These are phyloP conservation scores for Tragelaphus strepsiceros DNA, from an alignment of 2,113 vertebrate species.

Conservation along the genomic window DNA sequence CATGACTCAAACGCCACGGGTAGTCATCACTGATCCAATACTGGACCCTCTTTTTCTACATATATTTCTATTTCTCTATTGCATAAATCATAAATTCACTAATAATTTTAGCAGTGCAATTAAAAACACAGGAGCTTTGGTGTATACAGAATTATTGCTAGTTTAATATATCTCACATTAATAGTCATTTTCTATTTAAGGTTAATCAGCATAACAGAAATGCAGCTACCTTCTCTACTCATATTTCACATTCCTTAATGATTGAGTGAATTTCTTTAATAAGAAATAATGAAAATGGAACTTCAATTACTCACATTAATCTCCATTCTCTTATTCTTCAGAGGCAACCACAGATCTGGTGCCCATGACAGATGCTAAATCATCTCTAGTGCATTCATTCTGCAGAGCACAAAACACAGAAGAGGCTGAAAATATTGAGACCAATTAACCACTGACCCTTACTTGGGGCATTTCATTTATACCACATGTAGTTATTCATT, in stretches of 20 bases:
- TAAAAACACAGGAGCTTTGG: neutral
- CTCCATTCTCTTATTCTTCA: neutral
- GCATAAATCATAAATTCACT: neutral
- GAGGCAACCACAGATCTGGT: neutral
- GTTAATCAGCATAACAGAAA: neutral
- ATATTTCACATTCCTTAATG: neutral
- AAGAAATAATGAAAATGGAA: neutral
- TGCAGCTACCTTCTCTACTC: neutral
- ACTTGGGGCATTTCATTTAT: neutral
- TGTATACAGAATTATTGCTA: neutral
- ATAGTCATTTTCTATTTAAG: neutral
- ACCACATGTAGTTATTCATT: neutral
- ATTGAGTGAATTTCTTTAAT: neutral
- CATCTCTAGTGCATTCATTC: rapidly evolving
- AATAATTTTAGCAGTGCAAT: neutral
- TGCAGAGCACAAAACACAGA: neutral
- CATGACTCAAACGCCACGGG: neutral
- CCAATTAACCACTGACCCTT: neutral
- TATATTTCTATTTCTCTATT: neutral
- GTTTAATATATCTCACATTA: neutral
- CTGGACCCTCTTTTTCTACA: neutral
- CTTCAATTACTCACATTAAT: neutral
- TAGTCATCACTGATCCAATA: neutral
- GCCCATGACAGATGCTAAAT: rapidly evolving
- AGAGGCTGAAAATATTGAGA: neutral